Evolutionary conservation across 1,140 invertebrate species (phyloP).

Genomic region (Drosophila grimshawi): DNA sequence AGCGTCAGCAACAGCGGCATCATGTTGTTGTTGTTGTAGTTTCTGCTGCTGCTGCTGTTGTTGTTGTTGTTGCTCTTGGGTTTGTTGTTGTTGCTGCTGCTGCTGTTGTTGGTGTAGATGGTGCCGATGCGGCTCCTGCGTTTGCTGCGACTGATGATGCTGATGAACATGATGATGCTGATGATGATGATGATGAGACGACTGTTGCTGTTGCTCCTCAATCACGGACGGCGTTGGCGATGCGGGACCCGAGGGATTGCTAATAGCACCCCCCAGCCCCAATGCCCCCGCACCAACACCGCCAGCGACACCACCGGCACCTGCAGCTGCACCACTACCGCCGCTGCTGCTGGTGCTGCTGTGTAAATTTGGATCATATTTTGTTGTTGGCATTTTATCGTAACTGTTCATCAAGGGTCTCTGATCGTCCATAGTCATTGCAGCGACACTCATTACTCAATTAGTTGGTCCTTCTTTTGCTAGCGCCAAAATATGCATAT

Average conservation of each 20-base stretch:
- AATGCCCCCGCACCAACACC: conserved; percentile 32
- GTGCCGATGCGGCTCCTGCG: conserved; percentile 46
- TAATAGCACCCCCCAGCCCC: conserved; percentile 25
- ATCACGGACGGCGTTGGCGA: conserved; percentile 75
- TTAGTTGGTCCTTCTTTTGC: conserved; percentile 50
- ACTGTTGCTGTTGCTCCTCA: conserved; percentile 57
- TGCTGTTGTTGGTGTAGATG: conserved; percentile 50
- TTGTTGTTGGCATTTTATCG: conserved; percentile 77
- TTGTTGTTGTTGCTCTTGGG: conserved; percentile 61
- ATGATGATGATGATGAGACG: conserved; percentile 52
- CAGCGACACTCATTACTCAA: conserved; percentile 84
- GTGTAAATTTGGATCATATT: conserved; percentile 80
- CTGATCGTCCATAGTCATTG: conserved; percentile 84
- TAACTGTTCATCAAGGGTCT: conserved; percentile 84
- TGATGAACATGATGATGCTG: conserved; percentile 52
- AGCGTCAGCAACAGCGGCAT: conserved; percentile 69
- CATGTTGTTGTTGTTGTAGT: conserved; percentile 48
- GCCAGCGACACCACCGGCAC: conserved; percentile 38
- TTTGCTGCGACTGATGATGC: conserved; percentile 57
- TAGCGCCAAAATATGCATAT: conserved; percentile 48
- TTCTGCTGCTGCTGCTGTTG: conserved; percentile 27
- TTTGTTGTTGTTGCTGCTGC: conserved; percentile 61
- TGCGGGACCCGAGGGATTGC: conserved; percentile 70
- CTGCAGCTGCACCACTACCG: conserved; percentile 3
- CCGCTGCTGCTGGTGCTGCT: conserved; percentile 21